Base-by-base conservation (phyloP, 2,113 vertebrate species). In the Limanda limanda region DNA sequence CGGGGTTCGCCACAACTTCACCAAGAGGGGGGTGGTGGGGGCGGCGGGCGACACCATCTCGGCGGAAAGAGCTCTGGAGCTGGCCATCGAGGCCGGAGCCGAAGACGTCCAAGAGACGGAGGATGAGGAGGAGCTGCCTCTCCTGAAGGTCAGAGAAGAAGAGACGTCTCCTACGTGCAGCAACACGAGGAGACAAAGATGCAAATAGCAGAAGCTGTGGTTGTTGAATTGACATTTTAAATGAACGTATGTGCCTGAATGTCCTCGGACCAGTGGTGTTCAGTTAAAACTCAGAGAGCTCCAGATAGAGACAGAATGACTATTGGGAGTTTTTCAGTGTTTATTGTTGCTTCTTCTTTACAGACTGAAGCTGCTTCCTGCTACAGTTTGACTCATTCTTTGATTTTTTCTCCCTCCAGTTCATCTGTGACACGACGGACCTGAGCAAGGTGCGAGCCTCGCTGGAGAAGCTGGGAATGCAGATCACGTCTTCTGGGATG, bases 71-170 rank as follows among this genome's bases (percentile, higher is more conserved):
- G 96, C 96, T n/a, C 85, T 98, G 40, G 96, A 97, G 76, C 83
- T 97, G 88, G 97, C 96, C 4, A 95, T 98, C 1, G 95, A 97
- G 85, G 94, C 91, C 0, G 97, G 95, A 76, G 96, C 96, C 0
- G 95, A 97, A 75, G 97, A 98, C 31, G 95, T 98, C 55, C 85
- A 86, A 17, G 95, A 97, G 75, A 81, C 78, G 0, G 94, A 95
- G 81, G 96, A 97, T 1, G 96, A 97, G 74, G 95, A 97, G 23
- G 95, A 95, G 70, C 94, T 82, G 42, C 88, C 84, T 1, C 18
- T 95, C 52, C 90, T 97, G 62, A 93, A 96, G 95, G 97, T 95
- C 15, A 68, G 83, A 37, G 47, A 47, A 4, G 47, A 51, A 18
- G 47, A 57, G 35, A 5, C 27, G 12, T 45, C 7, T 57, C 45